Conservation (phyloP, 1,140 invertebrate genomes). For the Cydia amplana region DNA sequence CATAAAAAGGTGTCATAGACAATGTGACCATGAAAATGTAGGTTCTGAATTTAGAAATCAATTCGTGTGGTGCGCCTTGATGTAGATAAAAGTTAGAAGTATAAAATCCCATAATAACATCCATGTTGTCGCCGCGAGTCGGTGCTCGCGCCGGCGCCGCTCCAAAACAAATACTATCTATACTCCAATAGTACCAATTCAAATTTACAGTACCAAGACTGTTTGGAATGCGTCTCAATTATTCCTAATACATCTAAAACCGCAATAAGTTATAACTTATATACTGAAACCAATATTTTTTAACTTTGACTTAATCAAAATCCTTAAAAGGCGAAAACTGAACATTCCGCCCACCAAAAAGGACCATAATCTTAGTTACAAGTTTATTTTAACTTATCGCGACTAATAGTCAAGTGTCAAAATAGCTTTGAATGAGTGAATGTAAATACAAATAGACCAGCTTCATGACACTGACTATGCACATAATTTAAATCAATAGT, state of each 20-base stretch:
- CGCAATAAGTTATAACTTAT: neutral
- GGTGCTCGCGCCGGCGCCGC: neutral
- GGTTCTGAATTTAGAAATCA: neutral
- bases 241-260: neutral
- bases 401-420: neutral
- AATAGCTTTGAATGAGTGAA: neutral
- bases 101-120: constrained; percentile 5
- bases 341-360: constrained; percentile 12
- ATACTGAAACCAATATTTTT: neutral
- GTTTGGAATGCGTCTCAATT: constrained; percentile 4
- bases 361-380: neutral
- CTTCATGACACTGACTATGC: neutral
- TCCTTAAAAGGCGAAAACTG: neutral
- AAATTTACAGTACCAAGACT: neutral
- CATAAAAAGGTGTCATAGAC: no score
- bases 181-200: neutral
- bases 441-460: neutral
- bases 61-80: neutral
- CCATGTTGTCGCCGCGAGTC: neutral
- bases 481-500: neutral
- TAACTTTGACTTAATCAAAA: neutral
- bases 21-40: no score
- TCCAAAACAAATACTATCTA: neutral
- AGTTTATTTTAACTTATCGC: neutral
- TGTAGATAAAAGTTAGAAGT: neutral